Evolutionary conservation across 2,888 invertebrate genomes (phyloP).

Genomic region (Globia sparganii): DNA sequence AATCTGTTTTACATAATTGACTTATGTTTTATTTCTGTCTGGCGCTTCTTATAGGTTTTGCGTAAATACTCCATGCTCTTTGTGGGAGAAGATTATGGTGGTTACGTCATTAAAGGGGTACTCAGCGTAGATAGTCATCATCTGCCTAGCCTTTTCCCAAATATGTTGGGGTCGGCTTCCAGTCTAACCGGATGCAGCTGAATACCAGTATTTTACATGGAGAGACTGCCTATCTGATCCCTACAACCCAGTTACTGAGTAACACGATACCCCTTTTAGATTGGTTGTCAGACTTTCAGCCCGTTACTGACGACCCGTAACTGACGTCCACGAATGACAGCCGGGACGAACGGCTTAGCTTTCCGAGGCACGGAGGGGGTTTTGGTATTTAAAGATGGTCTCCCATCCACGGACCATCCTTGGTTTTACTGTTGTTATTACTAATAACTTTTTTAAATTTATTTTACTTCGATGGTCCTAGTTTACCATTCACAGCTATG

Average conservation of each 20-base stretch:
- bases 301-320: neutral
- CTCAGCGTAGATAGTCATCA: neutral
- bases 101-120: neutral
- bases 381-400: neutral
- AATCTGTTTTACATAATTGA: conserved; percentile 34
- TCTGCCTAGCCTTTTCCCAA: neutral
- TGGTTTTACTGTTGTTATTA: too few relatives aligned
- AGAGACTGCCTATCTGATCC: neutral
- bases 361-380: neutral
- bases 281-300: neutral
- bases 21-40: conserved; percentile 20
- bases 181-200: neutral
- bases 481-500: too few relatives aligned
- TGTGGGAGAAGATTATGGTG: neutral
- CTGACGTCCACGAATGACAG: neutral
- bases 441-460: too few relatives aligned
- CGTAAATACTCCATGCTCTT: neutral
- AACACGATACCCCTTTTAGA: neutral
- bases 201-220: neutral
- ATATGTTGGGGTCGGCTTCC: neutral
- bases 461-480: too few relatives aligned
- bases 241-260: neutral
- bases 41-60: neutral
- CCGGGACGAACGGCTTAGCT: neutral
- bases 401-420: neutral